Evolutionary conservation across 1,140 invertebrate species (phyloP), one percentile per base, ranked within the genome.

Genomic region (Phymastichus coffea): DNA sequence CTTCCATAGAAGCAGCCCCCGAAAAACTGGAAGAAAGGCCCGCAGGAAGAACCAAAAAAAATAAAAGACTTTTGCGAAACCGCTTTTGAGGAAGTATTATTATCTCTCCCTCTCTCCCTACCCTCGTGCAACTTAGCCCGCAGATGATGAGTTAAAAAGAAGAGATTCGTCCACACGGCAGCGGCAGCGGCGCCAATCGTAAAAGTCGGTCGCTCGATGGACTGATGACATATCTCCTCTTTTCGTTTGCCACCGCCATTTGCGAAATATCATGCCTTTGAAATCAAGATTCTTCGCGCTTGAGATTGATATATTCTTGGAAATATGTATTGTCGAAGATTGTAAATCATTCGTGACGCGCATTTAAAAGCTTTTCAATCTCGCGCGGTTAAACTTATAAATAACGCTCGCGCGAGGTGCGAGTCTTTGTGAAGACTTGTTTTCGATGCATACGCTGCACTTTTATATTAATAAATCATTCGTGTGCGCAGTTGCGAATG

Each of bases 121-220:
- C 14, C 20, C 37, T 38, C 22, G 28, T 47, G 46, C 19, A 33
- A 41, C 6, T 19, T 20, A 41, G 4, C 14, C 43, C 2, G 23
- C 23, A 7, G 22, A 43, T 15, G 3, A 25, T 17, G 37, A 28
- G 22, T 38, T 35, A 49, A 26, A 23, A 23, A 40, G 37, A 49
- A 35, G 35, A 14, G 47, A 35, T 6, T 47, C 26, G 40, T 43
- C 23, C 46, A 44, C 26, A 47, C 17, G 38, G 57, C 41, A 44
- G 35, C 70, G 66, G 66, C 68, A 65, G 68, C 70, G 72, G 69
- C 68, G 65, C 63, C 68, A 73, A 72, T 73, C 71, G 72, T 73
- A 75, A 74, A 72, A 68, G 66, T 71, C 63, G 66, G 56, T 66
- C 69, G 66, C 66, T n/a, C 69, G 69, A 72, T 70, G 70, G 67